Conservation (phyloP, 2,797 vertebrate species). For the Cirrhinus molitorella region DNA sequence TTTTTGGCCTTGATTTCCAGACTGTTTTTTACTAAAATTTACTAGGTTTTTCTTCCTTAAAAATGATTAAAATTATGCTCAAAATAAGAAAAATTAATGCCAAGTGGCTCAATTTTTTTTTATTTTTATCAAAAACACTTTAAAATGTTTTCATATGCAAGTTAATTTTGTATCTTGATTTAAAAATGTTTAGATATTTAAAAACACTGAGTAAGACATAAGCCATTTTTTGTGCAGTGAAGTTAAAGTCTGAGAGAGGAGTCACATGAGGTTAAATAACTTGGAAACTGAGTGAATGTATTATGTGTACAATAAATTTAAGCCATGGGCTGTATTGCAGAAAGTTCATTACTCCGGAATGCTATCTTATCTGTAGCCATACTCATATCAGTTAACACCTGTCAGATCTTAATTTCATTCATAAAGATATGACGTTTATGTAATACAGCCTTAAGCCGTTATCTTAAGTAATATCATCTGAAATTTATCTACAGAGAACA, state of each 20-base stretch:
- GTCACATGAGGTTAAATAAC: not conserved
- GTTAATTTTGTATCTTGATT: not conserved
- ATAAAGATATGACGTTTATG: slow-evolving; percentile 2
- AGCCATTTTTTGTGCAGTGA: not conserved
- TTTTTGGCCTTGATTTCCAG: not conserved
- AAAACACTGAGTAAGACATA: not conserved
- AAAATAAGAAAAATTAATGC: no score
- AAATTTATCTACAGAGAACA: not conserved
- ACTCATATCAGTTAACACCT: not conserved
- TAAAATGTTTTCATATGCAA: no score
- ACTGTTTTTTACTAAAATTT: not conserved
- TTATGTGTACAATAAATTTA: not conserved
- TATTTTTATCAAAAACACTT: no score
- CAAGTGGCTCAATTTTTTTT: no score
- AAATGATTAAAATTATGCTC: no score
- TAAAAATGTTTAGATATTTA: not conserved
- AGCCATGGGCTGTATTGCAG: not conserved
- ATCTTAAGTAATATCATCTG: not conserved
- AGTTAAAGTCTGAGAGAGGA: not conserved
- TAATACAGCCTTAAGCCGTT: not conserved
- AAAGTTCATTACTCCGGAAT: not conserved
- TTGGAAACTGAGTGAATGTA: no score
- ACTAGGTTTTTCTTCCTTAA: no score
- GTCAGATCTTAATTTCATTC: slow-evolving; percentile 1
- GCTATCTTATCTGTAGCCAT: not conserved